Conservation (phyloP, 2,113 vertebrate species). For the Catharus bicknelli region DNA sequence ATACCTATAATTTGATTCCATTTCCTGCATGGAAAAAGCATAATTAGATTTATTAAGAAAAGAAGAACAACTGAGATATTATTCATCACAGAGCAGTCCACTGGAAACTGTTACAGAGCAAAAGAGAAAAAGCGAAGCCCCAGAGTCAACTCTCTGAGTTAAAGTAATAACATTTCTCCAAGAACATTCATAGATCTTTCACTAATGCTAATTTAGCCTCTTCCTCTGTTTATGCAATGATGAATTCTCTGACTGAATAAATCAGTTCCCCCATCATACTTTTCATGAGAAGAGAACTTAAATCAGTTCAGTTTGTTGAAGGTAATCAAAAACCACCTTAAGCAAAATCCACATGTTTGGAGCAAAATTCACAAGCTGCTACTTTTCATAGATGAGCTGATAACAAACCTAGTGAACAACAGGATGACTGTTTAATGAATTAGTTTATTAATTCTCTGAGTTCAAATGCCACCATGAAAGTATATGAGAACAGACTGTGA, state of each 20-base stretch:
- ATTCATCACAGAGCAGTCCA: neutral
- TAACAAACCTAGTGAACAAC: neutral
- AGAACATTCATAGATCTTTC: conserved; percentile 7
- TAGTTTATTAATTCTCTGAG: neutral
- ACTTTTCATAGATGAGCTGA: neutral
- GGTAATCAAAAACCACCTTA: neutral
- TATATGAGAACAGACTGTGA: neutral
- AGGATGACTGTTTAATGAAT: neutral
- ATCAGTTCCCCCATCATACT: neutral
- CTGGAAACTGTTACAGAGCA: neutral
- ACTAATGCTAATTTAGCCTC: neutral
- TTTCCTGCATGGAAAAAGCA: conserved; percentile 30
- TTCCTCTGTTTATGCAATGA: conserved; percentile 11
- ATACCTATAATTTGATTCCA: conserved; percentile 40
- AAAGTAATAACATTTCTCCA: conserved; percentile 26
- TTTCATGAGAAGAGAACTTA: neutral
- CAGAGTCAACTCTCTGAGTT: neutral
- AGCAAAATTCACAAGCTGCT: neutral
- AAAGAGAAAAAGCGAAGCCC: neutral
- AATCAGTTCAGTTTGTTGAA: neutral
- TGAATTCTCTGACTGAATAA: neutral
- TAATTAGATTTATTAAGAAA: conserved; percentile 41
- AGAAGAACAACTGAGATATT: conserved; percentile 23
- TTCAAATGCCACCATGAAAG: rapidly evolving
- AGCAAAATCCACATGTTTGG: neutral